Base-by-base conservation (phyloP, 2,113 vertebrate genomes). In the Saguinus imperator region DNA sequence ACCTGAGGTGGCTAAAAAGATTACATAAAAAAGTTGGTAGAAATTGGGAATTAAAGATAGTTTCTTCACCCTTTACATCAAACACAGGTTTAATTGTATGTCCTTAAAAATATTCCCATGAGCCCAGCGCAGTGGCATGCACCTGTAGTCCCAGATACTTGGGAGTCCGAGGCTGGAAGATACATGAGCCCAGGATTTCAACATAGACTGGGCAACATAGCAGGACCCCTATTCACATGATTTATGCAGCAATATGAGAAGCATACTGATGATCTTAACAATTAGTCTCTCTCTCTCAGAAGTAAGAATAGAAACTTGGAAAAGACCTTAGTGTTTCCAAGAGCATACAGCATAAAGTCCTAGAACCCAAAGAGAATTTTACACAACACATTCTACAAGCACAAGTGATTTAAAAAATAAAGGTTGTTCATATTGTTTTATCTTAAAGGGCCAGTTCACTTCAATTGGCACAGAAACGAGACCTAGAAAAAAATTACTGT, bases 361-460 rank as follows among this genome's bases (percentile, higher is more conserved):
- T 4, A 27, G 57, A 48, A 21, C 20, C 58, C 40, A 40, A 32
- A 27, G 87, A 27, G 17, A 75, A 80, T 79, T 93, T 66, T 45
- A 80, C 97, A 84, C 17, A 88, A 73, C 23, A 43, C 23, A 23
- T 92, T 93, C 89, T 89, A 57, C 27, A 52, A 43, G 68, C 27
- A 43, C n/a, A 25, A 72, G 13, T 58, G 37, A 91, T 37, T 88
- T 79, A 82, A 23, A 95, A 85, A 97, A 87, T 82, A 23, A 85
- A 93, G 35, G 4, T 84, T 86, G 23, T 81, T 57, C 43, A 12
- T 7, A 68, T 43, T 58, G 76, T 52, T 92, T 94, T 55, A 21
- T 91, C 91, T 82, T 66, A 37, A 82, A 96, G 91, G 40, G 10
- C 8, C 57, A 48, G 3, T 81, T 87, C 27, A 40, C 66, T 81